Percentiles rank a stretch among this genome's conserved stretches.
phyloP scores from a whole-genome alignment of 2,888 invertebrate genomes.

The Thecophora atra region DNA sequence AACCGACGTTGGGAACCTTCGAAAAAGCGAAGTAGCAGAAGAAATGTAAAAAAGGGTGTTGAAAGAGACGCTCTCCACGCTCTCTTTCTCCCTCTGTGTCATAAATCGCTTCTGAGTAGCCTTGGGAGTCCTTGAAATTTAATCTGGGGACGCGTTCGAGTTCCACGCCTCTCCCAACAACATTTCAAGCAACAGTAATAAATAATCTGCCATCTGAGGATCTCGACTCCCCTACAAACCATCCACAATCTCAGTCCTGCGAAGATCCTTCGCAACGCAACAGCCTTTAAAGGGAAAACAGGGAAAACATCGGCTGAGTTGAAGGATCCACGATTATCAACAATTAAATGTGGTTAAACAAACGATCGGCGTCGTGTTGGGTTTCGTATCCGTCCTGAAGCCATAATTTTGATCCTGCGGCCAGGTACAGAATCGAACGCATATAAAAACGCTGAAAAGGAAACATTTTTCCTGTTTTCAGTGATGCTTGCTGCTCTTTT shows the following conservation, averaged over 20 bases:
- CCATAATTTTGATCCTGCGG: background rate
- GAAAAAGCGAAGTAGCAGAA: too few relatives aligned
- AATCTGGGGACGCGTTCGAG: background rate
- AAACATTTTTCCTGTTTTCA: background rate
- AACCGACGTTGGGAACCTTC: too few relatives aligned
- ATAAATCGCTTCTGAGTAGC: conserved; percentile 9
- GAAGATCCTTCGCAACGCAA: too few relatives aligned
- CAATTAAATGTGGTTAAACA: conserved; percentile 22
- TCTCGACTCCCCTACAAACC: too few relatives aligned
- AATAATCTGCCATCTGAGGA: too few relatives aligned
- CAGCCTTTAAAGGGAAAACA: background rate
- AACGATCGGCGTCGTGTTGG: conserved; percentile 5
- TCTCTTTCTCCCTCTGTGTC: too few relatives aligned
- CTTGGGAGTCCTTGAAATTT: conserved; percentile 2
- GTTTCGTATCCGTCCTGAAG: background rate
- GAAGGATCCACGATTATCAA: background rate
- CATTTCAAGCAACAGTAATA: background rate
- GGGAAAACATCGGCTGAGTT: background rate
- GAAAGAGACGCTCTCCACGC: background rate
- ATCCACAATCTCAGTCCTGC: too few relatives aligned
- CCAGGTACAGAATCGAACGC: background rate
- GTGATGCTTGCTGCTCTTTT: background rate
- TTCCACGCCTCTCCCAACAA: conserved; percentile 11
- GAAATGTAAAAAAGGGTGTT: too few relatives aligned
- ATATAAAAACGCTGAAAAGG: background rate